Base-by-base conservation (phyloP, 2,888 invertebrate genomes). In the Hirudinaria manillensis region DNA sequence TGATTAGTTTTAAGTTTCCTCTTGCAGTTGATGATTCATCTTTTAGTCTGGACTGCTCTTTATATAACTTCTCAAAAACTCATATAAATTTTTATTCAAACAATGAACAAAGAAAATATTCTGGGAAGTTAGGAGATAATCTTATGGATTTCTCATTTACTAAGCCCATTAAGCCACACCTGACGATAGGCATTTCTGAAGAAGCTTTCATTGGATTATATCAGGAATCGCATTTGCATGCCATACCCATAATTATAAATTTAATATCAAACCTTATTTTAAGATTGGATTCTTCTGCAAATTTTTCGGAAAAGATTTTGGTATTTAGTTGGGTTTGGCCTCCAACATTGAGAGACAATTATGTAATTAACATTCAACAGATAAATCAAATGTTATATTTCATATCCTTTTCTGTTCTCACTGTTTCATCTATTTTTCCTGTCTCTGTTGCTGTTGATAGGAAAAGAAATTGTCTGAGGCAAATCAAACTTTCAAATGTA, bases 381-480 rank as follows among this genome's bases (percentile, higher is more conserved):
- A 61, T 61, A 27, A 61, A 61, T 29, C 61, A 61, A 19, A 61
- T 61, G 61, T 61, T 61, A 61, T 61, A 61, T 61, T 61, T 61
- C 61, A 61, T 61, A 7, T 61, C 61, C 10, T 61, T 61, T 19
- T 24, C 61, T 19, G 10, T 61, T 61, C 29, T 61, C 24, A 61
- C 61, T 27, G 61, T 61, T 61, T 61, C 61, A 27, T 61, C 61
- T 10, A 61, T 61, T 24, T 61, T 61, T 61, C 29, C 61, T 27
- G 19, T 19, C n/a, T 24, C 61, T 16, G 10, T 29, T 29, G 61
- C n/a, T 27, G 61, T 61, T 29, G 61, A 61, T 10, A 61, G 21
- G n/a, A 61, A 61, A 27, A 4, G 29, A 27, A 61, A 61, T 27
- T 61, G 61, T 19, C 2, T 61, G 10, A 24, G 61, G n/a, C 61